Evolutionary conservation across 2,797 vertebrate species (phyloP), one percentile per base, ranked within the genome.

Genomic region (Otus scops): DNA sequence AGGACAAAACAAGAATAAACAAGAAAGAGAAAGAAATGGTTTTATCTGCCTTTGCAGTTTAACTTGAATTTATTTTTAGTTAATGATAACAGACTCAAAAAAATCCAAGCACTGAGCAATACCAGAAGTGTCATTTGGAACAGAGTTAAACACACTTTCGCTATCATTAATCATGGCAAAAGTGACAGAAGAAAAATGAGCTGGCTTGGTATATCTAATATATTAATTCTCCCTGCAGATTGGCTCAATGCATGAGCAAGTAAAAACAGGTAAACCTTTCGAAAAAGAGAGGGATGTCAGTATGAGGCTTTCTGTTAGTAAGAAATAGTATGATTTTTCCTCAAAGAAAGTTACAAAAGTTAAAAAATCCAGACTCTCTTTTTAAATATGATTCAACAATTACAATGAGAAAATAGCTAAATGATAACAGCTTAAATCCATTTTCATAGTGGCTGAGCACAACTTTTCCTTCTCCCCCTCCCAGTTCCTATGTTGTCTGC

Each of bases 181-280:
- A 97, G 65, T 97, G 96, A 97, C 96, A 97, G 95, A 88, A 97
- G 95, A 97, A 96, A 97, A 98, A 97, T 96, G 95, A 97, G 95
- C 89, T 90, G 92, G 86, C 92, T 95, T 27, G 39, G 81, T 87
- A 26, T 95, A 97, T 92, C 91, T 95, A 96, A 97, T 95, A 95
- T 96, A 97, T 96, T 97, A 95, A 97, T 97, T 98, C 85, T 93
- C 70, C 85, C 91, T 94, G 86, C 70, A 90, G 88, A 97, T 84
- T 74, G 53, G 77, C 82, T 96, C 92, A 89, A 85, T 82, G 94
- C 91, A 95, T 48, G 85, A 96, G 64, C 77, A 89, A 95, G 73
- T 73, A 22, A 93, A 92, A 97, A 21, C 74, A 95, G 95, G 95
- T 85, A 93, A 95, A 91, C 38, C 50, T 75, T 63, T 67, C 71